Evolutionary conservation across 2,113 vertebrate genomes (phyloP), one percentile per base, ranked within the genome.

Genomic region (Vulpes ferrilata): DNA sequence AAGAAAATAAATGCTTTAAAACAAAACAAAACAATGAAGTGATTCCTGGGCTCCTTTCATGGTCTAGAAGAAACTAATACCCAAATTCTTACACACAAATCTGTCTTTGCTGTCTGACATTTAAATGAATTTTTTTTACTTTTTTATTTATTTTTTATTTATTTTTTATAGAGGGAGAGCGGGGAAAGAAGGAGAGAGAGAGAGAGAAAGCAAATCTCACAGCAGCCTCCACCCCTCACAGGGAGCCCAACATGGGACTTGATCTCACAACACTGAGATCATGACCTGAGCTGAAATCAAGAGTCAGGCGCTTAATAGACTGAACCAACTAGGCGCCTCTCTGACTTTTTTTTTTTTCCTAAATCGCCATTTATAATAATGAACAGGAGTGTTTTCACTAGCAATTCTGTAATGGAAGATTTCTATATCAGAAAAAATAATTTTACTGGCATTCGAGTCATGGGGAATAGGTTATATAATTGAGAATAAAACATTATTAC

Each of bases 381-480:
- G 2, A 71, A n/a, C 12, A 93, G 11, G 5, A 7, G 0, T 30
- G 4, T 78, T 87, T 95, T 93, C 38, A 59, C 19, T 85, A 55
- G 7, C 10, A 84, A 11, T 86, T 98, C 16, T 65, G 4, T 48
- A 84, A 83, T 55, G 22, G 3, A 74, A 65, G 1, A 60, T 80
- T 93, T 84, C 22, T 93, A 4, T 73, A 60, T 62, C 30, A 83
- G 79, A 96, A 89, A 48, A 62, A 69, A 82, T 71, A 76, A 91
- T 38, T 95, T 88, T 82, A 53, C 15, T 79, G 23, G 0, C 10
- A 89, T n/a, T 78, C 30, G 78, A 59, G 30, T 51, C 23, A 80
- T 74, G 2, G 1, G 11, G 0, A 93, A 64, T 64, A 90, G 10
- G 78, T 64, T 22, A 82, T 12, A 1, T 65, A 78, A 73, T 59